These are phyloP conservation scores for Saguinus imperator DNA, from an alignment of 2,113 vertebrate species.

Conservation along the genomic window DNA sequence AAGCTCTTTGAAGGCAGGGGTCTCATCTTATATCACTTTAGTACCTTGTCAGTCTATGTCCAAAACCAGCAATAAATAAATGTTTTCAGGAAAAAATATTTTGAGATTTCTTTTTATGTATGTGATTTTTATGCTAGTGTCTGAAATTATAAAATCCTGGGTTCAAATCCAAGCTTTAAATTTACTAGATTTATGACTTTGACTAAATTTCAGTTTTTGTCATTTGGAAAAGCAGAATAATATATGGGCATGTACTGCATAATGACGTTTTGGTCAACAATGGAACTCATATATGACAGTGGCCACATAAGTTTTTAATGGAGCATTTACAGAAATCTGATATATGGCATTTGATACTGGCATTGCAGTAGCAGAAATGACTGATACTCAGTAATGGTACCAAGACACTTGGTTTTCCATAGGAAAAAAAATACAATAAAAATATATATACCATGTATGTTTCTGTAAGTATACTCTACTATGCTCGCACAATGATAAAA, in stretches of 20 bases:
- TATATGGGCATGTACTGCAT: not conserved
- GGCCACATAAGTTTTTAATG: not conserved
- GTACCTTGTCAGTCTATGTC: not conserved
- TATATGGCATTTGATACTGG: not conserved
- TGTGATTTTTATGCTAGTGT: not conserved
- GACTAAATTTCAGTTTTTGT: constrained; percentile 48
- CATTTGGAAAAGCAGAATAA: not conserved
- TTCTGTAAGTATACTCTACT: not conserved
- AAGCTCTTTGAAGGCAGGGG: constrained; percentile 21
- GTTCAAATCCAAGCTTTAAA: constrained; percentile 25
- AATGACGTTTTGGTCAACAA: not conserved
- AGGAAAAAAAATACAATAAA: not conserved
- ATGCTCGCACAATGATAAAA: not conserved
- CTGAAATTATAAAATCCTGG: constrained; percentile 22
- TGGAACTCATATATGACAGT: not conserved
- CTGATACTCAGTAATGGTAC: not conserved
- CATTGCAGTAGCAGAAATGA: not conserved
- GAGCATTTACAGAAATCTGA: not conserved
- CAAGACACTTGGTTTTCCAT: not conserved
- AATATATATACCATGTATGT: not conserved
- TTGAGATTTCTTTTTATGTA: constrained; percentile 11
- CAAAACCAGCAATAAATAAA: not conserved
- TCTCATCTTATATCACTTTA: constrained; percentile 11
- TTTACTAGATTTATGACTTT: constrained; percentile 1
- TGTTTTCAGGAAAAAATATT: constrained; percentile 32